These are phyloP conservation scores for Lucilia sericata DNA, from an alignment of 1,140 invertebrate species.

Conservation along the genomic window DNA sequence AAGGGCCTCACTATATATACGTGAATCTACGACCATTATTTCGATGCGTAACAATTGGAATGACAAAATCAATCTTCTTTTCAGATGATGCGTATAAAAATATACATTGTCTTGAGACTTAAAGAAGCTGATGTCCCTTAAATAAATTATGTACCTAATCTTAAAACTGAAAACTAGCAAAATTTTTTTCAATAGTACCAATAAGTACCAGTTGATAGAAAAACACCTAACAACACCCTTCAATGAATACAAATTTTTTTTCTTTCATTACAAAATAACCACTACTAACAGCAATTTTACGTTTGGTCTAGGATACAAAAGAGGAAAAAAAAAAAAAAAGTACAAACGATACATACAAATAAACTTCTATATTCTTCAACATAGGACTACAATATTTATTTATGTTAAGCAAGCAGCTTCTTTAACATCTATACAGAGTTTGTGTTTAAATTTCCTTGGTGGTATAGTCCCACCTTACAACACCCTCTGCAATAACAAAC, in stretches of 20 bases:
- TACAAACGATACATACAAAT: neutral
- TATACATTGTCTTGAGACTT: too few species aligned
- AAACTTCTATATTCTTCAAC: neutral
- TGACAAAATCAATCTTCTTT: too few species aligned
- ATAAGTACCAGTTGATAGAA: neutral
- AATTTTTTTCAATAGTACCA: neutral
- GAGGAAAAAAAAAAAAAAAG: neutral
- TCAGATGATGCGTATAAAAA: too few species aligned
- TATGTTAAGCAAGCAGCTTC: neutral
- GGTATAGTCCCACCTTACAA: neutral
- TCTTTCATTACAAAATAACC: too few species aligned
- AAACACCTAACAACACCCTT: neutral
- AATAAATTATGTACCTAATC: too few species aligned
- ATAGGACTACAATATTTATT: neutral
- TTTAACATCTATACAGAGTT: neutral
- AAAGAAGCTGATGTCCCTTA: too few species aligned
- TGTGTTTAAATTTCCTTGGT: constrained; percentile 26
- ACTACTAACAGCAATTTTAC: neutral
- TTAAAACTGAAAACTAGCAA: neutral
- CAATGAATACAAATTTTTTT: too few species aligned
- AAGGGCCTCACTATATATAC: too few species aligned
- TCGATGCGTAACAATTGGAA: too few species aligned
- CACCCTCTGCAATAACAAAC: neutral
- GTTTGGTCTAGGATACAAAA: neutral
- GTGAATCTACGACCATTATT: too few species aligned